Percentiles rank a stretch among this genome's conserved stretches.
These are phyloP conservation scores for Notiomystis cincta DNA, from an alignment of 2,113 vertebrate species.

Conservation along the genomic window DNA sequence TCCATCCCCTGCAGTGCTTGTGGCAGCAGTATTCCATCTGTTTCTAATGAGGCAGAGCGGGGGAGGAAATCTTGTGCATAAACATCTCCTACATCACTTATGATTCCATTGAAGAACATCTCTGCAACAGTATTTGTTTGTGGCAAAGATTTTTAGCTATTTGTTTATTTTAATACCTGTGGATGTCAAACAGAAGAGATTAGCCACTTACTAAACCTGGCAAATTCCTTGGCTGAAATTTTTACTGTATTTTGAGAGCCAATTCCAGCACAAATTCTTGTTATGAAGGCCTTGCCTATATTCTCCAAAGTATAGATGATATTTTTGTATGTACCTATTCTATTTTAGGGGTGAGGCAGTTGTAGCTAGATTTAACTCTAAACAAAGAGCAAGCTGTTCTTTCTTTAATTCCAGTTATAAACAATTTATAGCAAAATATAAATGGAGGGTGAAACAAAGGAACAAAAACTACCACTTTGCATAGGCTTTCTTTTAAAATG, in stretches of 20 bases:
- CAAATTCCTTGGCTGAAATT: background rate
- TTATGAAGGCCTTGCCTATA: background rate
- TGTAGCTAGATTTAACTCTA: background rate
- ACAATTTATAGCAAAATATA: background rate
- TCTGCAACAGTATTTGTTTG: background rate
- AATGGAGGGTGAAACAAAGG: background rate
- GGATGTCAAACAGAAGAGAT: background rate
- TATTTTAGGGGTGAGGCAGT: background rate
- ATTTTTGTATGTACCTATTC: background rate
- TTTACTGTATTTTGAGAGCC: background rate
- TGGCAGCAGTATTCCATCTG: conserved; percentile 9
- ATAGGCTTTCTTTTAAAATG: conserved; percentile 12
- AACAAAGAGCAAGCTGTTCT: background rate
- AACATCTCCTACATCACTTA: background rate
- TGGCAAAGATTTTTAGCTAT: background rate
- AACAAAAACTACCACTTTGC: background rate
- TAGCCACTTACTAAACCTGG: background rate
- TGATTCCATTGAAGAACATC: background rate
- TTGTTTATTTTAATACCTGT: background rate
- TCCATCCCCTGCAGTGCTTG: background rate
- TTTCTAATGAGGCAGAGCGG: background rate
- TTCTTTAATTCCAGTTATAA: background rate
- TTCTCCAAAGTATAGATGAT: background rate
- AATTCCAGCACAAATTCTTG: background rate
- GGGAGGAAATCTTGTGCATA: conserved; percentile 16